Conservation (phyloP, 2,888 invertebrate genomes). For the Aspidapion aeneum region DNA sequence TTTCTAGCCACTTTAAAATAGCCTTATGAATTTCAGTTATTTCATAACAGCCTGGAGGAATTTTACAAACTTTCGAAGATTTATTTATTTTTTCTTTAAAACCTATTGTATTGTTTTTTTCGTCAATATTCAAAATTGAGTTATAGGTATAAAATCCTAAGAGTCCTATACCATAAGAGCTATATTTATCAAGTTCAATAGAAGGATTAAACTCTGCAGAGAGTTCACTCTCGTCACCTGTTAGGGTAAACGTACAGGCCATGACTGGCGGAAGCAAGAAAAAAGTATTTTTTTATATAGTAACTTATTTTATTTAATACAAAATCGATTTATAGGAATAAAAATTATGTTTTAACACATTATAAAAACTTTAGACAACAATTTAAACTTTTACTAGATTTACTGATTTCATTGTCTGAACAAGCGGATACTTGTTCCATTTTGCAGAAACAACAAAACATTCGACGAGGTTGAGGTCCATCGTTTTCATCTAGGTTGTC, state of each 20-base stretch:
- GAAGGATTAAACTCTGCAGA: not conserved
- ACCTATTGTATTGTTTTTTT: conserved; percentile 1
- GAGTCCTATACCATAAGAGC: conserved; percentile 5
- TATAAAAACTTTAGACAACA: too few relatives aligned
- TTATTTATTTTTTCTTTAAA: not conserved
- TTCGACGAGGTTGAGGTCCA: too few relatives aligned
- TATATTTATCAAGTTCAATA: not conserved
- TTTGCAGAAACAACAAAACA: too few relatives aligned
- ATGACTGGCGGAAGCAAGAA: too few relatives aligned
- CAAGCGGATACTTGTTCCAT: too few relatives aligned
- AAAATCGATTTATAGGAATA: too few relatives aligned
- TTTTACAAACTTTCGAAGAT: not conserved
- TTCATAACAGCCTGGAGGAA: conserved; percentile 8
- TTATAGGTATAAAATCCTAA: conserved; percentile 7
- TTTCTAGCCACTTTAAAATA: not conserved
- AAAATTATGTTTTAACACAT: too few relatives aligned
- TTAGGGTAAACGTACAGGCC: conserved; percentile 1
- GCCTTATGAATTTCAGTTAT: conserved; percentile 3
- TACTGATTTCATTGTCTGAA: too few relatives aligned
- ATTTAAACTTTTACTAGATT: too few relatives aligned
- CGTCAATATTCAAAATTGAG: conserved; percentile 4
- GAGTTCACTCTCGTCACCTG: not conserved
- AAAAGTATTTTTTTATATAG: too few relatives aligned
- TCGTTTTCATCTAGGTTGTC: too few relatives aligned
- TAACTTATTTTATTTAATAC: too few relatives aligned